Percentiles rank a stretch among this genome's conserved stretches.
These are phyloP conservation scores for Coranthus polyacanthus DNA, from an alignment of 2,797 vertebrate genomes.

Conservation along the genomic window DNA sequence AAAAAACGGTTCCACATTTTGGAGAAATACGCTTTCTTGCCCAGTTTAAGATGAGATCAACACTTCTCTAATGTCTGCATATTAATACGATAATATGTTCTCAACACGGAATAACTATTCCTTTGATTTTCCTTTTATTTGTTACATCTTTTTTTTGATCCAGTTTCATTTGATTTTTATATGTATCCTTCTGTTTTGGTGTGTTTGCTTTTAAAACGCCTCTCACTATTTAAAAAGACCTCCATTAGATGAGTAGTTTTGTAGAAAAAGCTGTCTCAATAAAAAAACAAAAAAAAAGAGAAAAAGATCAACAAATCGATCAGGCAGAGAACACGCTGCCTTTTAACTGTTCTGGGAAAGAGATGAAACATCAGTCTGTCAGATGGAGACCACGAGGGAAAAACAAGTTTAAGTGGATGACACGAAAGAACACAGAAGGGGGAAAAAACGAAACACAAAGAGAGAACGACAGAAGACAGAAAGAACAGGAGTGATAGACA, in stretches of 20 bases:
- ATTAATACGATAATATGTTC: too few relatives aligned
- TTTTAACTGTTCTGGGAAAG: conserved; percentile 45
- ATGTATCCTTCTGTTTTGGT: too few relatives aligned
- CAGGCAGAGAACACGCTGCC: conserved; percentile 39
- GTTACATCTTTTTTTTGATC: too few relatives aligned
- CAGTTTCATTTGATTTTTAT: too few relatives aligned
- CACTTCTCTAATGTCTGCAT: too few relatives aligned
- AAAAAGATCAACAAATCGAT: conserved; percentile 41
- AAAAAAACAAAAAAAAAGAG: too few relatives aligned
- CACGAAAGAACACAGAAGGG: conserved; percentile 7
- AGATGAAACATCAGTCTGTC: conserved; percentile 36
- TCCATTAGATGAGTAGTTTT: conserved; percentile 37
- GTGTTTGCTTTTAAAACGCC: too few relatives aligned
- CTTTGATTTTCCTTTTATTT: too few relatives aligned
- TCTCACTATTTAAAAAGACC: conserved; percentile 11
- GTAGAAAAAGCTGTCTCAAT: conserved; percentile 32
- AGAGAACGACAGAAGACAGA: conserved; percentile 20
- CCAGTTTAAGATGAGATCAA: too few relatives aligned
- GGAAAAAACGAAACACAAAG: conserved; percentile 2
- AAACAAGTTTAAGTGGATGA: conserved; percentile 15
- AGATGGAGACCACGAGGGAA: conserved; percentile 1
- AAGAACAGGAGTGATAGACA: conserved; percentile 7
- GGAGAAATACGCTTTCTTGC: too few relatives aligned
- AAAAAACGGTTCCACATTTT: too few relatives aligned
- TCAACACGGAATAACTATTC: too few relatives aligned